Conservation (phyloP, 2,888 invertebrate species). For the Xestoiulus laeticollis region DNA sequence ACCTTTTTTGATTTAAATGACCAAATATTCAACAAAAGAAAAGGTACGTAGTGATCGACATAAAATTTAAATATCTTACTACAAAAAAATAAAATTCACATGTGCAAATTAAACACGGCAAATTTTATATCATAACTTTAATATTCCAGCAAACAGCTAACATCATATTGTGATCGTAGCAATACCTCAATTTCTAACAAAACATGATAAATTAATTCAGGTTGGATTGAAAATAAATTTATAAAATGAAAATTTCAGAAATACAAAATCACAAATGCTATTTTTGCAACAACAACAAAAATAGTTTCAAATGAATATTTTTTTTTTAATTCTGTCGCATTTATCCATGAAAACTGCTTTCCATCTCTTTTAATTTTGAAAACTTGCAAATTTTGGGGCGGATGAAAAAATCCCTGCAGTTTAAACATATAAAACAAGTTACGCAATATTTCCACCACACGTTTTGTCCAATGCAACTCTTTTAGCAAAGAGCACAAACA, state of each 20-base stretch:
- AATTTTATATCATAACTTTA: background rate
- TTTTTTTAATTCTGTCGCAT: background rate
- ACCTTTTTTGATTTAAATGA: background rate
- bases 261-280: no score
- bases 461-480: slow-evolving; percentile 28
- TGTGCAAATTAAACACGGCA: background rate
- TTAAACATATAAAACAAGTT: background rate
- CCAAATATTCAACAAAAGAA: background rate
- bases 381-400: background rate
- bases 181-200: background rate
- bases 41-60: background rate
- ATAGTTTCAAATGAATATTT: background rate
- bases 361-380: background rate
- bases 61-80: background rate
- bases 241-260: no score
- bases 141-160: background rate
- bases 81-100: background rate
- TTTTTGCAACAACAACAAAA: background rate
- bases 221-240: no score
- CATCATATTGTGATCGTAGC: background rate
- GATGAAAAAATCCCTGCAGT: background rate
- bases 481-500: slow-evolving; percentile 41
- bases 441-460: slow-evolving; percentile 4
- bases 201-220: background rate
- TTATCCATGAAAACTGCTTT: background rate